phyloP scores from a whole-genome alignment of 1,140 invertebrate genomes.

The Leptinotarsa texana region DNA sequence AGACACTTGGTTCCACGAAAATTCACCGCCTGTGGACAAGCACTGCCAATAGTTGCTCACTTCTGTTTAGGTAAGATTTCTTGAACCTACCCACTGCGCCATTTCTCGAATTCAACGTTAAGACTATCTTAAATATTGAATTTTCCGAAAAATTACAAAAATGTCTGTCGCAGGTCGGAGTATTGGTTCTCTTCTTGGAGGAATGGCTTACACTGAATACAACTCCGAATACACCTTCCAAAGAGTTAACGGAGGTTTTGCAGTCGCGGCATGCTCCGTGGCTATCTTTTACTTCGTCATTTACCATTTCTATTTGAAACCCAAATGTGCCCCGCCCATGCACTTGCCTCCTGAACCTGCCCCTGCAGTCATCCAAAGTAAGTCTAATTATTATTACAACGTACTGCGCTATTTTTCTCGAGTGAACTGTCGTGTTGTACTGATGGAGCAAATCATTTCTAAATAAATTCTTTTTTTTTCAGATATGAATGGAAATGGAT shows the following conservation, averaged over 20 bases:
- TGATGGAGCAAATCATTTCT: background rate
- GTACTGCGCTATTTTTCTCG: too few relatives aligned
- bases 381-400: constrained; percentile 45
- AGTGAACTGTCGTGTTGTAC: background rate
- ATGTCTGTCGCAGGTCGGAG: constrained; percentile 38
- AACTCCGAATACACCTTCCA: constrained; percentile 42
- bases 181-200: constrained; percentile 55
- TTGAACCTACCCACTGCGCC: background rate
- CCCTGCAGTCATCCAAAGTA: constrained; percentile 49
- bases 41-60: constrained; percentile 78
- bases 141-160: background rate
- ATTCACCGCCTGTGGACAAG: constrained; percentile 80
- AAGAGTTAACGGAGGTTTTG: constrained; percentile 56
- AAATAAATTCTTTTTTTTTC: constrained; percentile 48
- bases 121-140: background rate
- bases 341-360: constrained; percentile 46
- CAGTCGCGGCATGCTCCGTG: constrained; percentile 65
- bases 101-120: too few relatives aligned
- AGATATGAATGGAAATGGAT: constrained; percentile 72
- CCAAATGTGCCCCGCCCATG: constrained; percentile 66
- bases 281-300: constrained; percentile 68
- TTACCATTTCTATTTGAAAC: constrained; percentile 73
- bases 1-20: constrained; percentile 78
- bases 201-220: constrained; percentile 48
- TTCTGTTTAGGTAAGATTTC: constrained; percentile 71